Base-by-base conservation (phyloP, 2,113 vertebrate genomes). In the Apeltes quadracus region DNA sequence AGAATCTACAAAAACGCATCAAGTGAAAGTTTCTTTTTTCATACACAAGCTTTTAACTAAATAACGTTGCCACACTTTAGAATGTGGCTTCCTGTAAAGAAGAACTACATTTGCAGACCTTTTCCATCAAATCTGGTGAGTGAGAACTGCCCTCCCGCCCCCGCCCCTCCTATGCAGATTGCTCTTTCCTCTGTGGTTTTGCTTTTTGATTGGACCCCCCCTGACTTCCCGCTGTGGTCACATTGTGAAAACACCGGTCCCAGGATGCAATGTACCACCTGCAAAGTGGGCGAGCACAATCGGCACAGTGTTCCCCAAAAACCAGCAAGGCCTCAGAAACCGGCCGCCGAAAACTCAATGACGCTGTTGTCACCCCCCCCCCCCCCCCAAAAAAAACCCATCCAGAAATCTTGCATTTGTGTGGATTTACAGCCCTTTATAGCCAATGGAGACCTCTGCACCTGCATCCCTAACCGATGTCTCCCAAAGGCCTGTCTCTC, bases 401-500 rank as follows among this genome's bases (percentile, higher is more conserved):
- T 43, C 43, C 11, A 16, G 44, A 29, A 46, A 1, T 7, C 39
- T 56, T 55, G 13, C 3, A 38, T 61, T 59, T 67, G 66, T 57
- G 64, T 73, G 62, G 41, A 43, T 76, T 25, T 76, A 13, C 48
- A 32, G 50, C 39, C 56, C 29, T 59, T 61, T 43, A 57, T 15
- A 58, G 27, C 32, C 39, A n/a, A 50, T 72, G 54, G 4, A 75
- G 53, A 59, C 23, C 16, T 75, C 23, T 56, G 79, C 90, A 88
- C 83, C 87, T 88, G 78, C 77, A 65, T 46, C 67, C 50, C 34
- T 54, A 77, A 79, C 59, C 76, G 77, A 81, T 61, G 76, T 82
- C 79, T 85, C 84, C 73, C 65, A 68, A 6, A 71, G 82, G 84
- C 81, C 77, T 83, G 56, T 76, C 82, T 89, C 83, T 82, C 77